A percentile compares a stretch with the other conserved stretches of the same genome.
These are phyloP conservation scores for Campopleginae sp. DNA, from an alignment of 2,888 invertebrate genomes.

Conservation along the genomic window DNA sequence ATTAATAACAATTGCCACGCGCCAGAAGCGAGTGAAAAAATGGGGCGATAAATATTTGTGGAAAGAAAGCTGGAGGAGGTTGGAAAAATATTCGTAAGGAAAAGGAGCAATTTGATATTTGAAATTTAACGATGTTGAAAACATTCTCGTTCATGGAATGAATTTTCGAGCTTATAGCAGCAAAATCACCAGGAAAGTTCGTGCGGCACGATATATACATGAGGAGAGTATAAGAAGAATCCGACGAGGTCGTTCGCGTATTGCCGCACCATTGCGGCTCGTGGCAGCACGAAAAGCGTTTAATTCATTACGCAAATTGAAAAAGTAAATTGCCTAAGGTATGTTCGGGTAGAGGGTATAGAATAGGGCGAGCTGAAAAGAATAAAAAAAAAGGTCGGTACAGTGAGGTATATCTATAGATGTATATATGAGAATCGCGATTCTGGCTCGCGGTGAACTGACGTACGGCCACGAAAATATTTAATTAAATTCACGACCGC, in stretches of 20 bases:
- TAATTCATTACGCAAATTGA: conserved; percentile 83
- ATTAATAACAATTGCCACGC: neutral
- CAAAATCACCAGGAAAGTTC: conserved; percentile 28
- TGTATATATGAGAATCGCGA: conserved; percentile 24
- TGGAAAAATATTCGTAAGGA: neutral
- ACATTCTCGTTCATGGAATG: conserved; percentile 30
- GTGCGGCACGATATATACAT: conserved; percentile 35
- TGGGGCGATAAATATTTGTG: neutral
- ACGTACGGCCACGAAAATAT: conserved; percentile 82
- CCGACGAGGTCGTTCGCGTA: conserved; percentile 41
- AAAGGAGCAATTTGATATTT: neutral
- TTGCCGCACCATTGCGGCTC: conserved; percentile 52
- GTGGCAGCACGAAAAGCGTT: conserved; percentile 72
- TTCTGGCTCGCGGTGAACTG: conserved; percentile 70
- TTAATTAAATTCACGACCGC: conserved; percentile 84
- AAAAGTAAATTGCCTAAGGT: conserved; percentile 82
- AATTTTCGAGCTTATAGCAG: conserved; percentile 30
- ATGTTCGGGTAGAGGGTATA: conserved; percentile 67
- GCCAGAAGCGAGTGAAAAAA: neutral
- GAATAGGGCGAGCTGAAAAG: conserved; percentile 35
- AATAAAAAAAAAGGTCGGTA: conserved; percentile 44
- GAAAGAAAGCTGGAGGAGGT: neutral
- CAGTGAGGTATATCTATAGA: conserved; percentile 27
- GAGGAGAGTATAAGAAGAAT: conserved; percentile 41
- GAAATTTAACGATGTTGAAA: conserved; percentile 18